Evolutionary conservation across 2,888 invertebrate species (phyloP).

Genomic region (Sarcophaga caerulescens): DNA sequence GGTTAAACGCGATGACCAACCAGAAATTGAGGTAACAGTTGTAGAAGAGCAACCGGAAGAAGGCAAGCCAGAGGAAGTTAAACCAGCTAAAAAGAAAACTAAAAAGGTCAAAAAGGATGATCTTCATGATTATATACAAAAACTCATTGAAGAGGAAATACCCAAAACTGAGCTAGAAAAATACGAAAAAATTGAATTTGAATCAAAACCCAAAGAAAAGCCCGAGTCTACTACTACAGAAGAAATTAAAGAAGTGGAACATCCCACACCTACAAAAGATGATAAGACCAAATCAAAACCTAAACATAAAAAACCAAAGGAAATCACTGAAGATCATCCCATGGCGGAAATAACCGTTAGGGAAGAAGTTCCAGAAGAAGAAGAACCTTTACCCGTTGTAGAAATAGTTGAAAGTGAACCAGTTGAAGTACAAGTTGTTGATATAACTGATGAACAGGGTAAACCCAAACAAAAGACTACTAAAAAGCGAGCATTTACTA

Average conservation of each 20-base stretch:
- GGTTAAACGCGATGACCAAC: constrained; percentile 76
- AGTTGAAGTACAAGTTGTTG: constrained; percentile 73
- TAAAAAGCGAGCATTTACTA: constrained; percentile 76
- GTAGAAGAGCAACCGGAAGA: constrained; percentile 74
- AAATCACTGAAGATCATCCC: constrained; percentile 68
- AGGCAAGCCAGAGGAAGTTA: constrained; percentile 76
- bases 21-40: constrained; percentile 77
- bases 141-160: constrained; percentile 79
- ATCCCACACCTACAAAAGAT: constrained; percentile 74
- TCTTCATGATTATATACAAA: constrained; percentile 78
- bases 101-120: constrained; percentile 78
- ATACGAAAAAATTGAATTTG: constrained; percentile 80
- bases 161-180: constrained; percentile 80
- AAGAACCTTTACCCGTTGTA: constrained; percentile 69
- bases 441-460: constrained; percentile 75
- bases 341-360: constrained; percentile 73
- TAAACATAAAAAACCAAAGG: constrained; percentile 68
- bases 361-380: constrained; percentile 67
- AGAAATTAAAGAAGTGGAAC: constrained; percentile 71
- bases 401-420: constrained; percentile 75
- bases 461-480: constrained; percentile 76
- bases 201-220: constrained; percentile 75
- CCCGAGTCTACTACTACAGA: constrained; percentile 67
- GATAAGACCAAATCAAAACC: constrained; percentile 74
- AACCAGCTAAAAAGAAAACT: constrained; percentile 76